Conservation (phyloP, 2,113 vertebrate species). For the Polypterus bichir region DNA sequence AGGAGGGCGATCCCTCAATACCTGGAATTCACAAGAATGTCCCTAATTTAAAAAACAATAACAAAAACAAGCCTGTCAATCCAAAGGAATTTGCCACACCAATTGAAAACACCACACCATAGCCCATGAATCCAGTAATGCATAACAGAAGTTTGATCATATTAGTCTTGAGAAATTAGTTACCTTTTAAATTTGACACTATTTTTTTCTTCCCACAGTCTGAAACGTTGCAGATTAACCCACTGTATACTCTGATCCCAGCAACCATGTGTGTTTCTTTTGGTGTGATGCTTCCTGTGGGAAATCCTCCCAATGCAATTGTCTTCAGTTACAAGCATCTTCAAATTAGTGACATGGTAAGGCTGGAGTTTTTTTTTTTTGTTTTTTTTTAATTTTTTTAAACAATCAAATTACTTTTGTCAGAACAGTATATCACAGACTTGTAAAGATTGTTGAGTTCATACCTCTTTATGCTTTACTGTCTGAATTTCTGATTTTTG, state of each 20-base stretch:
- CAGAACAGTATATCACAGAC: background rate
- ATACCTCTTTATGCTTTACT: too few species aligned
- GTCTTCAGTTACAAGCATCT: conserved; percentile 95
- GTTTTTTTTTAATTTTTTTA: background rate
- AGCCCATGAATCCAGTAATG: too few species aligned
- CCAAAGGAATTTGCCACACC: too few species aligned
- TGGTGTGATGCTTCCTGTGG: conserved; percentile 94
- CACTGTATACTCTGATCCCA: conserved; percentile 88
- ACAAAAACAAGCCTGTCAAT: too few species aligned
- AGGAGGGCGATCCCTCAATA: too few species aligned
- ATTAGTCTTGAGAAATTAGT: too few species aligned
- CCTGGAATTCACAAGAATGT: too few species aligned
- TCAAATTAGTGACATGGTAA: conserved; percentile 93
- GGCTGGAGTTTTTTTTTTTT: conserved; percentile 8
- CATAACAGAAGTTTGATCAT: too few species aligned
- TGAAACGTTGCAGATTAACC: conserved; percentile 85
- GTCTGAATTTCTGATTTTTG: too few species aligned
- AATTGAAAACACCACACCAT: too few species aligned
- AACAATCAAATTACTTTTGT: background rate
- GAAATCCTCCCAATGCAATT: conserved; percentile 95
- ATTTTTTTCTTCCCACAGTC: conserved; percentile 51
- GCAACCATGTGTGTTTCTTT: conserved; percentile 96
- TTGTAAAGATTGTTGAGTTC: too few species aligned
- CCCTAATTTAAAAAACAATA: too few species aligned
- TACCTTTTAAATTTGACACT: background rate